These are phyloP conservation scores for Lithophane ornitopus DNA, from an alignment of 2,888 invertebrate species.

Conservation along the genomic window DNA sequence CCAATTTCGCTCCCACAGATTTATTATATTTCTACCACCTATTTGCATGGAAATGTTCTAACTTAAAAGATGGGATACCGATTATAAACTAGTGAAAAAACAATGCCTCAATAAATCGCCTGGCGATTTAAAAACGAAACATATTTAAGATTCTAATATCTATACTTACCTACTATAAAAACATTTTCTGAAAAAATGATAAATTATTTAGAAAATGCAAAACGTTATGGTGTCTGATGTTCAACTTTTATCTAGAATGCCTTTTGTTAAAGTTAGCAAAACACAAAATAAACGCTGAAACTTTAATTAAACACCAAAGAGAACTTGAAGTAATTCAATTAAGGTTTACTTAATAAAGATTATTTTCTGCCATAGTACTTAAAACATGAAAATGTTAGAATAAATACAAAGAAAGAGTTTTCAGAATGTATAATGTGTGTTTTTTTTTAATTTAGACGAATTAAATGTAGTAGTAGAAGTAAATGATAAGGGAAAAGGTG, in stretches of 20 bases:
- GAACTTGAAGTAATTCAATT: constrained; percentile 33
- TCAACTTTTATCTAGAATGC: constrained; percentile 8
- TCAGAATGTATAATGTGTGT: too few species aligned
- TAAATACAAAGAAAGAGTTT: not conserved
- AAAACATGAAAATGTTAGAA: not conserved
- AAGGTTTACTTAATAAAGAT: not conserved
- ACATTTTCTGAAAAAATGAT: not conserved
- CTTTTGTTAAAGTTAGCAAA: constrained; percentile 40
- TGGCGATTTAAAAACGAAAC: not conserved
- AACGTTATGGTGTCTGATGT: not conserved
- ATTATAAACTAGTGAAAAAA: not conserved
- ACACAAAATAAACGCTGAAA: constrained; percentile 35
- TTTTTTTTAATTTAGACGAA: not conserved
- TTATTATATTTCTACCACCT: not conserved
- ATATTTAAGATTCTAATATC: not conserved
- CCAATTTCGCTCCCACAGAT: too few species aligned
- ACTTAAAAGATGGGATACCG: not conserved
- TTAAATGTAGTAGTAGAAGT: too few species aligned
- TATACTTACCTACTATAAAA: too few species aligned
- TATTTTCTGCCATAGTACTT: not conserved
- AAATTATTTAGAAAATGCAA: not conserved
- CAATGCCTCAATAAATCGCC: not conserved
- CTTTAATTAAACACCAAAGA: constrained; percentile 22
- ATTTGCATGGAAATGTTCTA: not conserved
- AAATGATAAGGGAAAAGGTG: not conserved